Percentiles rank a stretch among this genome's conserved stretches.
phyloP scores from a whole-genome alignment of 1,140 invertebrate species.

The Drosophila athabasca region DNA sequence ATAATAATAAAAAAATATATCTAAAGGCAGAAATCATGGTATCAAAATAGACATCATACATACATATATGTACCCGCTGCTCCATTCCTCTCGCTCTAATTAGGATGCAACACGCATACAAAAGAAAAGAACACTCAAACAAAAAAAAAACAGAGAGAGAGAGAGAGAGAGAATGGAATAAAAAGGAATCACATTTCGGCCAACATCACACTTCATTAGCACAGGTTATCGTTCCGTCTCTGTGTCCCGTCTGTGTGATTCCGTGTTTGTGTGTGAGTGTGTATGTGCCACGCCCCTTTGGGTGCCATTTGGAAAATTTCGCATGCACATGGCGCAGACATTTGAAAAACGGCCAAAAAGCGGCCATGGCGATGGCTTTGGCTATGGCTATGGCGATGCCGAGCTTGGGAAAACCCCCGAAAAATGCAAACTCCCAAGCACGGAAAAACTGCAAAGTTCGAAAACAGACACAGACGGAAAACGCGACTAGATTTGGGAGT shows the following conservation, averaged over 20 bases:
- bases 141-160: background rate
- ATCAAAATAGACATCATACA: too few relatives aligned
- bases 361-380: conserved; percentile 18
- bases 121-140: background rate
- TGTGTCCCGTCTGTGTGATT: background rate
- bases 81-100: background rate
- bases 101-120: background rate
- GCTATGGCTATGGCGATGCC: conserved; percentile 6
- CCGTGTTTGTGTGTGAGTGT: background rate
- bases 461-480: conserved; percentile 53
- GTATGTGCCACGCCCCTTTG: conserved; percentile 19
- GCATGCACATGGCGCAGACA: conserved; percentile 80
- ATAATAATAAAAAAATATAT: too few relatives aligned
- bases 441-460: conserved; percentile 78
- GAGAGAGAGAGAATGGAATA: background rate
- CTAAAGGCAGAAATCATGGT: too few relatives aligned
- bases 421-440: conserved; percentile 69
- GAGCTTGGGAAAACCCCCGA: conserved; percentile 37
- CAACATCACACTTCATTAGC: conserved; percentile 78
- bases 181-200: conserved; percentile 47
- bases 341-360: conserved; percentile 73
- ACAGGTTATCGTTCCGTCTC: conserved; percentile 66
- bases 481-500: conserved; percentile 12
- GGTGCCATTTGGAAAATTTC: conserved; percentile 61
- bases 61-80: too few relatives aligned